Conservation (phyloP, 2,797 vertebrate species). For the Macroramphosus scolopax region DNA sequence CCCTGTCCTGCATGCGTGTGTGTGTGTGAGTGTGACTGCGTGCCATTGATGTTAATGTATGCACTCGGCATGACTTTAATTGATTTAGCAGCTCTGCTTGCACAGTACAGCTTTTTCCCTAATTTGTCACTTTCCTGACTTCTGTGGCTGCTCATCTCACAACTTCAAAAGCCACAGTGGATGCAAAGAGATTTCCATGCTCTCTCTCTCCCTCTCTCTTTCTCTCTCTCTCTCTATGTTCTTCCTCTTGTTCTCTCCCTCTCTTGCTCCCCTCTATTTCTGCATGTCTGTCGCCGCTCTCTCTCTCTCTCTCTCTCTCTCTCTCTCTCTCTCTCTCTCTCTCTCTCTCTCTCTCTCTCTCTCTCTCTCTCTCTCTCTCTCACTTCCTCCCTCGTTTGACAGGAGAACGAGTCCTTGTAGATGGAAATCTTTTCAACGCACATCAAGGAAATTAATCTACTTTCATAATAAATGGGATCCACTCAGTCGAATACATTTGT, state of each 20-base stretch:
- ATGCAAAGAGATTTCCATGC: conserved; percentile 73
- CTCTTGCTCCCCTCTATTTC: conserved; percentile 39
- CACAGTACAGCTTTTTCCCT: conserved; percentile 75
- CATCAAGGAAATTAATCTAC: conserved; percentile 77
- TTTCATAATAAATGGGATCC: conserved; percentile 72
- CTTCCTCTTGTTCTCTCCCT: conserved; percentile 13
- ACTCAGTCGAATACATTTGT: conserved; percentile 74
- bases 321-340: conserved; percentile 45
- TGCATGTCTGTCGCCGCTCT: too few species aligned
- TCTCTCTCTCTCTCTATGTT: conserved; percentile 26
- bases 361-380: conserved; percentile 44
- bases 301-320: conserved; percentile 27
- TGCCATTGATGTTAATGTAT: conserved; percentile 72
- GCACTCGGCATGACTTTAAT: conserved; percentile 78
- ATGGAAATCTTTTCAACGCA: conserved; percentile 72
- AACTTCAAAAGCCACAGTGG: conserved; percentile 74
- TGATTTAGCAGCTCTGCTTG: conserved; percentile 77
- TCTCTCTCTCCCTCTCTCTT: conserved; percentile 33
- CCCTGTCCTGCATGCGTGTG: conserved; percentile 35
- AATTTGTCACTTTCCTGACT: conserved; percentile 82
- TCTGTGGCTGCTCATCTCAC: conserved; percentile 75
- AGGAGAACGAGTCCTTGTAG: conserved; percentile 67
- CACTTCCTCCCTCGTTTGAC: conserved; percentile 65
- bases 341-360: conserved; percentile 39
- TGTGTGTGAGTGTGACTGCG: conserved; percentile 24